Evolutionary conservation across 2,888 invertebrate genomes (phyloP).

Genomic region (Falcaria lacertinaria): DNA sequence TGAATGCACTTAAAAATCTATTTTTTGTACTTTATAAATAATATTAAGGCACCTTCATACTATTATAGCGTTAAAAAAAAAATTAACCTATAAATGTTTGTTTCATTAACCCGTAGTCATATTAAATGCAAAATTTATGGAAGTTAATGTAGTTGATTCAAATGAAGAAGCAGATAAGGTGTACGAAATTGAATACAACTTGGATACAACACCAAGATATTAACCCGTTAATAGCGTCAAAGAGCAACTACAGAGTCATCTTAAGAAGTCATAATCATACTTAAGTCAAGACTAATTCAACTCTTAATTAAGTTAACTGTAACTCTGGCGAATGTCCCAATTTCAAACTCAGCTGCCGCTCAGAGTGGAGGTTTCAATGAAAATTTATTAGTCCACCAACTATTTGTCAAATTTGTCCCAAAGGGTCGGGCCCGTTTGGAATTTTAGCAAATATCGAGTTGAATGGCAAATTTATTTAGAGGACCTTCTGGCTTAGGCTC

Average conservation of each 20-base stretch:
- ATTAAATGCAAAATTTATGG: too few relatives aligned
- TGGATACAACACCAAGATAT: slow-evolving; percentile 30
- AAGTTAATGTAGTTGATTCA: too few relatives aligned
- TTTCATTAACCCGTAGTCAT: too few relatives aligned
- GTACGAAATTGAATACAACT: slow-evolving; percentile 27
- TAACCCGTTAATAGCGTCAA: slow-evolving; percentile 24
- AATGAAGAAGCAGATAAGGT: slow-evolving; percentile 5
- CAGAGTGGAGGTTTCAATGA: slow-evolving; percentile 60
- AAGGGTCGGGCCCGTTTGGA: slow-evolving; percentile 48
- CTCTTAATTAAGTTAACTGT: slow-evolving; percentile 70
- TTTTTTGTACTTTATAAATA: not conserved
- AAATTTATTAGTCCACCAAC: slow-evolving; percentile 74
- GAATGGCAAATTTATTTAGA: slow-evolving; percentile 61
- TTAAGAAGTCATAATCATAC: slow-evolving; percentile 66
- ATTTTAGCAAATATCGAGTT: slow-evolving; percentile 63
- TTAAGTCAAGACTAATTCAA: slow-evolving; percentile 68
- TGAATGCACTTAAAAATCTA: not conserved
- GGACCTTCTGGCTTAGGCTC: slow-evolving; percentile 27
- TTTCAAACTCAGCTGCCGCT: slow-evolving; percentile 61
- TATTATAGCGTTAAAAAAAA: too few relatives aligned
- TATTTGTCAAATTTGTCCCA: slow-evolving; percentile 75
- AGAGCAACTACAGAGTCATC: slow-evolving; percentile 47
- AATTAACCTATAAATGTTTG: too few relatives aligned
- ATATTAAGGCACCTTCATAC: too few relatives aligned
- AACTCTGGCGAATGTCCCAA: slow-evolving; percentile 65